Evolutionary conservation across 2,113 vertebrate genomes (phyloP), one percentile per base, ranked within the genome.

Genomic region (Mustela nigripes): DNA sequence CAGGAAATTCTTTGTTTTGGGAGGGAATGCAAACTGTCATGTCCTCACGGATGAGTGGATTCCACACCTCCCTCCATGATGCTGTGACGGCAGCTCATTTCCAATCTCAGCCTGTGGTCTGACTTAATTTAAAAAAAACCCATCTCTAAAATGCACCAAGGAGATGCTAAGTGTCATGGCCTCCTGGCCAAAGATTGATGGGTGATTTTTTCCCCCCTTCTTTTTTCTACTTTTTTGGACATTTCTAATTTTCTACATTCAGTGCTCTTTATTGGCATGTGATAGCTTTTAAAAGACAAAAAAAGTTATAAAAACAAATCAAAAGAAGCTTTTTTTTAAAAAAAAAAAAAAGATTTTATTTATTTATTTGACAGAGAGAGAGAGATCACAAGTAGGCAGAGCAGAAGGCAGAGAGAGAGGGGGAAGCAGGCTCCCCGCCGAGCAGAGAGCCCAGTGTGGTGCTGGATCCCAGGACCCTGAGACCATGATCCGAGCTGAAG

Each of bases 271-370:
- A 65, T 81, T 62, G 80, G 63, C 53, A 85, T 91, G 31, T 0
- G n/a, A 26, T 91, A 83, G 73, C 50, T 94, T 76, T n/a, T 42
- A 78, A 85, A 82, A 48, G n/a, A 78, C 28, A 73, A 67, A 94
- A 94, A 85, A 9, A 24, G 14, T 89, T 48, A 33, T 36, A 56
- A 76, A 87, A 95, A 78, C 74, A 93, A 94, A 78, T 11, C 31
- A 58, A 74, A 94, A 91, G 26, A 85, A 62, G 48, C 14, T 53
- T 50, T 50, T 50, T 42, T 42, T n/a, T n/a, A n/a, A n/a, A n/a
- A 5, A 16, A 4, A 15, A 50, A 50, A 15, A 53, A 53, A 53
- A 56, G 53, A 18, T 56, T 56, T 56, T 56, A 56, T 56, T 56
- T 56, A 56, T 56, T 56, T 56, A 56, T 53, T 53, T 53, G 50